Conservation (phyloP, 2,888 invertebrate species). For the Camptogramma bilineatum region DNA sequence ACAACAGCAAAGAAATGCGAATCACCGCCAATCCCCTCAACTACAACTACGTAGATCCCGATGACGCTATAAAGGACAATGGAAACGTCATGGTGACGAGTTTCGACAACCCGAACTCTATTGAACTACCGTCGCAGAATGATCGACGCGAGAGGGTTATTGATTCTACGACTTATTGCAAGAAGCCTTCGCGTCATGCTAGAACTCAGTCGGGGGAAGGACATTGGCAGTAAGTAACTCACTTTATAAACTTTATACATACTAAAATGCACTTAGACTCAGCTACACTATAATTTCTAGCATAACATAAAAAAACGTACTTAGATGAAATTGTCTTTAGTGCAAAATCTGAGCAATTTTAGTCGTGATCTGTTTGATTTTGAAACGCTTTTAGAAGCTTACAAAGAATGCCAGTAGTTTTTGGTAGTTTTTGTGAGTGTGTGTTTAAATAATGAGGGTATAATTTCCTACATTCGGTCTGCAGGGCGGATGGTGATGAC, state of each 20-base stretch:
- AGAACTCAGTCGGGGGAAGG: conserved; percentile 74
- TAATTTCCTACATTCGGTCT: conserved; percentile 68
- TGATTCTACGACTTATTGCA: conserved; percentile 90
- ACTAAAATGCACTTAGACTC: neutral
- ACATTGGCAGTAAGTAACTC: conserved; percentile 80
- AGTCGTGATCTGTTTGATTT: too few relatives aligned
- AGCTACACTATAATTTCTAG: neutral
- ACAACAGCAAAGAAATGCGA: conserved; percentile 86
- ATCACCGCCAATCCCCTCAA: conserved; percentile 92
- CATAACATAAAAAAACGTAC: too few relatives aligned
- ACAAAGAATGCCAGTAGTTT: conserved; percentile 36
- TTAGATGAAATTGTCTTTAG: too few relatives aligned
- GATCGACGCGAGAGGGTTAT: conserved; percentile 75
- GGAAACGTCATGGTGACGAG: conserved; percentile 87
- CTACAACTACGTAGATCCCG: conserved; percentile 88
- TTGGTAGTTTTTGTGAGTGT: conserved; percentile 47
- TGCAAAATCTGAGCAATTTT: too few relatives aligned
- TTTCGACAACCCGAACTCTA: conserved; percentile 91
- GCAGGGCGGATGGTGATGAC: conserved; percentile 75
- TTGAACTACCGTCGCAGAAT: conserved; percentile 87
- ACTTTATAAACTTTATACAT: neutral
- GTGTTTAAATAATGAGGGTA: conserved; percentile 62
- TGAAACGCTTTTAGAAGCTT: neutral
- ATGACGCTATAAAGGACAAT: conserved; percentile 84
- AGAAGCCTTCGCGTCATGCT: conserved; percentile 80